Evolutionary conservation across 1,140 invertebrate species (phyloP), one percentile per base, ranked within the genome.

Genomic region (Ips nitidus): DNA sequence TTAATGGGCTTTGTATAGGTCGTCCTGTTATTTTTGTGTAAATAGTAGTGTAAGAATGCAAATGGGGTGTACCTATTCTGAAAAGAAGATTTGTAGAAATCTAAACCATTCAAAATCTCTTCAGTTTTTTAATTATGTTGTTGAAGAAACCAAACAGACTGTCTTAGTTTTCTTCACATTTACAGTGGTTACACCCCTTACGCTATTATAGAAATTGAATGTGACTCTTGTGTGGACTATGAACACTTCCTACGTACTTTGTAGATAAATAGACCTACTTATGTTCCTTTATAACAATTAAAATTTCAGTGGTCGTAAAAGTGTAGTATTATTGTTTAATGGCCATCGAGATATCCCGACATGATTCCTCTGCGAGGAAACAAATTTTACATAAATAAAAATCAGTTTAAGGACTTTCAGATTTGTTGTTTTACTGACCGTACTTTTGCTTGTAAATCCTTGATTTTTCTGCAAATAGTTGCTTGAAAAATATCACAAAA

Each of bases 201-300:
- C 0, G 22, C 0, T 22, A 22, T 22, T 22, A 22, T 22, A 22
- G 22, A 22, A 22, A 22, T 22, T 22, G 41, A 55, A 60, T 63
- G 65, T 67, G 64, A 42, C 6, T 43, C 52, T 66, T 41, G 38
- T 57, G 64, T 66, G 64, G 7, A 56, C 22, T 41, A 52, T 7
- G 41, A 43, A 66, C 64, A 57, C 39, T 40, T 57, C 39, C 55
- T 55, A 22, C 52, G 42, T 55, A 65, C 45, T 6, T 22, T 50
- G 45, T 50, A 50, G 45, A 22, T 58, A 66, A 39, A 58, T 50
- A 50, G 22, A 50, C 45, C 22, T 58, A 57, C 41, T 59, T 52
- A 67, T 67, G 66, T 67, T 67, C 66, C 66, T 67, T 67, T 67
- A 50, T 50, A 50, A 50, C 22, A 8, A 67, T 57, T 58, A 52